phyloP scores from a whole-genome alignment of 2,888 invertebrate genomes.

The Keiferia lycopersicella region DNA sequence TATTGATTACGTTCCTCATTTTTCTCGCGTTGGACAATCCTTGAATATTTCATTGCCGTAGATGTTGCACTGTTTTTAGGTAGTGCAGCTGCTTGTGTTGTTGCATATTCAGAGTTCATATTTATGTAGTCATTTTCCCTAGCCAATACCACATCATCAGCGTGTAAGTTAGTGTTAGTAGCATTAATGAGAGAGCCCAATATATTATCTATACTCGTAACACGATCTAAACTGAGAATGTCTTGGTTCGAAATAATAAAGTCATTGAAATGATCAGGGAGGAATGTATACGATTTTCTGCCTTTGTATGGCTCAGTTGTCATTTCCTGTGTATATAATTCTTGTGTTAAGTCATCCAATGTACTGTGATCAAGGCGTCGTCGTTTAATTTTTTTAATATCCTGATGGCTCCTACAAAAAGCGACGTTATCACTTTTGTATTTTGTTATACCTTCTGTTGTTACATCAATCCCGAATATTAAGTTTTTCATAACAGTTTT shows the following conservation, averaged over 20 bases:
- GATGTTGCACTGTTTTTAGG: neutral
- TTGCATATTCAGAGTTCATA: neutral
- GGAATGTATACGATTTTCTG: slow-evolving; percentile 24
- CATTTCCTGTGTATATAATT: neutral
- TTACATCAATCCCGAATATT: neutral
- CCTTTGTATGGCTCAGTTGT: neutral
- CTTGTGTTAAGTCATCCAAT: neutral
- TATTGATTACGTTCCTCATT: neutral
- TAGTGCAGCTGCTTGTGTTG: slow-evolving; percentile 29
- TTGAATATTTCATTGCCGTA: neutral
- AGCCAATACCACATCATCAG: slow-evolving; percentile 35
- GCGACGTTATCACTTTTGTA: no score
- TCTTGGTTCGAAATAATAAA: slow-evolving; percentile 54
- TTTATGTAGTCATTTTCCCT: slow-evolving; percentile 26
- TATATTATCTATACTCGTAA: slow-evolving; percentile 39
- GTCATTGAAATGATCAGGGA: slow-evolving; percentile 51
- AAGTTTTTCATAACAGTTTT: neutral
- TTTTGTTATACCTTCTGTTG: neutral
- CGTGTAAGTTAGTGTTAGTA: slow-evolving; percentile 35
- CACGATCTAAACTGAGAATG: slow-evolving; percentile 43
- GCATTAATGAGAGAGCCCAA: slow-evolving; percentile 33
- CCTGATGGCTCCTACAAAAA: neutral
- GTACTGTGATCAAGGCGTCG: no score
- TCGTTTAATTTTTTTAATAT: neutral
- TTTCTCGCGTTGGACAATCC: neutral